phyloP scores from a whole-genome alignment of 2,113 vertebrate species.

The Burhinus oedicnemus region DNA sequence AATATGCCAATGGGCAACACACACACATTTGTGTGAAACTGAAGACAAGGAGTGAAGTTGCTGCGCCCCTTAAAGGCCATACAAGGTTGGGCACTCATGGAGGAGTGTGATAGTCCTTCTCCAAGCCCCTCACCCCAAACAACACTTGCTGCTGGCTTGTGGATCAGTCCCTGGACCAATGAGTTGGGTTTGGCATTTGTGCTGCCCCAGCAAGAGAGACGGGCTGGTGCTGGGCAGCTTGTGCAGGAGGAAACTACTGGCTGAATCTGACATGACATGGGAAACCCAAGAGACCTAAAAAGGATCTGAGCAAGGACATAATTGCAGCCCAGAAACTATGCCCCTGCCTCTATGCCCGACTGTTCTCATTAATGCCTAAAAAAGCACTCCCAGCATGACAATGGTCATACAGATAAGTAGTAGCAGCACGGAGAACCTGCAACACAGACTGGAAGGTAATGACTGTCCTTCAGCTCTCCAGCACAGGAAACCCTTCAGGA shows the following conservation, averaged over 20 bases:
- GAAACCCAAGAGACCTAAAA: background rate
- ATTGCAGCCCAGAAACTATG: background rate
- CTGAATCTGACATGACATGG: background rate
- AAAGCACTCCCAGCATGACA: background rate
- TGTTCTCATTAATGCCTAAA: background rate
- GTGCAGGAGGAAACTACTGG: background rate
- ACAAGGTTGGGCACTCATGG: background rate
- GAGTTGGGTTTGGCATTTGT: background rate
- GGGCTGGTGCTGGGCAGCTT: background rate
- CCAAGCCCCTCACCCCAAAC: background rate
- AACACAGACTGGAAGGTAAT: background rate
- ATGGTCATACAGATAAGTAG: background rate
- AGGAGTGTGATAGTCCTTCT: background rate
- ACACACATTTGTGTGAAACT: rapidly evolving
- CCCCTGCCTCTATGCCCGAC: background rate
- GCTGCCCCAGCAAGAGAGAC: background rate
- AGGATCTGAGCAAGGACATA: background rate
- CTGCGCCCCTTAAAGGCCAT: background rate
- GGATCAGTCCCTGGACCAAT: background rate
- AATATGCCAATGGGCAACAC: background rate
- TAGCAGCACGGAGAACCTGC: background rate
- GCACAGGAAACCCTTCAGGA: background rate
- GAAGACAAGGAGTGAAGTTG: background rate
- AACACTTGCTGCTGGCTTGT: background rate
- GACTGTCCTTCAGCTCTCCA: background rate